Base-by-base conservation (phyloP, 2,113 vertebrate species). In the Mola mola region DNA sequence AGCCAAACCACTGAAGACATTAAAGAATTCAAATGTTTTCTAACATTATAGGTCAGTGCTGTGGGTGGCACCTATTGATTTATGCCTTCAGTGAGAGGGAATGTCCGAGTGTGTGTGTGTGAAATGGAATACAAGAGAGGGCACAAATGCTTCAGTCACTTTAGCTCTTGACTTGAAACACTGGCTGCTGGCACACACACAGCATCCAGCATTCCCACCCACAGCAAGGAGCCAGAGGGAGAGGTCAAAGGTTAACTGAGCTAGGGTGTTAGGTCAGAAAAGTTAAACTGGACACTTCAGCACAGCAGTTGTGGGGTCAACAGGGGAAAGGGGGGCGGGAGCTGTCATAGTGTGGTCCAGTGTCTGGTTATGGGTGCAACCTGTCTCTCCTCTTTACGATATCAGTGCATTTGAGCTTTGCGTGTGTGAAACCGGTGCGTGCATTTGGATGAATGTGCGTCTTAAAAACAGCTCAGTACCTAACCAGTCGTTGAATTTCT, bases 401-500 rank as follows among this genome's bases (percentile, higher is more conserved):
- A n/a, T n/a, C n/a, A n/a, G n/a, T n/a, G n/a, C n/a, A n/a, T n/a
- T n/a, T n/a, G n/a, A n/a, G n/a, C n/a, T n/a, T n/a, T n/a, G n/a
- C n/a, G n/a, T n/a, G n/a, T n/a, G n/a, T n/a, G n/a, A n/a, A n/a
- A n/a, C n/a, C n/a, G n/a, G n/a, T n/a, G n/a, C n/a, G n/a, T n/a
- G n/a, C n/a, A n/a, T n/a, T n/a, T n/a, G n/a, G n/a, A n/a, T n/a
- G n/a, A n/a, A n/a, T n/a, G n/a, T 29, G 28, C 28, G n/a, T 29
- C 4, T 29, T 29, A 29, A 6, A 29, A 29, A 29, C 8, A 29
- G 28, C 28, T 29, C 28, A 29, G 28, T 29, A 98, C 97, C 96
- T 95, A 99, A 94, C 96, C 97, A 98, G 94, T 98, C 97, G 94
- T 98, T 98, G 94, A 98, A 98, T 95, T 98, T 98, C 95, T 98